phyloP scores from a whole-genome alignment of 2,797 vertebrate genomes.

The Limosa lapponica region DNA sequence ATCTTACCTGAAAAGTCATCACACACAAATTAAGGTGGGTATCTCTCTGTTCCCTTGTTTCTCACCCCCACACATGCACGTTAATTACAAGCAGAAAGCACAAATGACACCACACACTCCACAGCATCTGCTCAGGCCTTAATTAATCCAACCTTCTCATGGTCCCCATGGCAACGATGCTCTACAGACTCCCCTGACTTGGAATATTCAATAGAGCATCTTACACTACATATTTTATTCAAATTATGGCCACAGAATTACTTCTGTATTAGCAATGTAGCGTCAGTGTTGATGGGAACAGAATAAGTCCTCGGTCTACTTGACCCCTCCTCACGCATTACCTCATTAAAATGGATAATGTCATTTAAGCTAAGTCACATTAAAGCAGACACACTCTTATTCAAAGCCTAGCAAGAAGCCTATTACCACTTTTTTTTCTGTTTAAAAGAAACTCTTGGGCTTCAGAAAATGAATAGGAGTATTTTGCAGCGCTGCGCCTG shows the following conservation, averaged over 20 bases:
- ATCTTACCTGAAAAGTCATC: constrained; percentile 15
- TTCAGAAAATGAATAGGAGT: neutral
- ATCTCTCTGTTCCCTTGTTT: neutral
- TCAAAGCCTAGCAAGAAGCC: neutral
- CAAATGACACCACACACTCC: constrained; percentile 56
- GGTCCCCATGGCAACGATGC: constrained; percentile 71
- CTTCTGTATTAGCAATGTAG: constrained; percentile 13
- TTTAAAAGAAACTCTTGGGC: neutral
- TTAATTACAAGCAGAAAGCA: constrained; percentile 72
- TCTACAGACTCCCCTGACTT: constrained; percentile 47
- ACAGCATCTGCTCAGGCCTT: constrained; percentile 74
- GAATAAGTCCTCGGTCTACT: neutral
- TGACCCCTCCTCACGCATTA: constrained; percentile 28
- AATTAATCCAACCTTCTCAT: constrained; percentile 73
- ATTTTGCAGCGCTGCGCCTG: neutral
- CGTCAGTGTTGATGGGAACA: constrained; percentile 7
- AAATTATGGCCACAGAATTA: constrained; percentile 43
- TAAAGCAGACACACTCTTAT: neutral
- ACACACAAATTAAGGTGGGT: neutral
- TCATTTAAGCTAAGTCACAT: neutral
- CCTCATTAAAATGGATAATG: constrained; percentile 40
- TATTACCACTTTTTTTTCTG: neutral
- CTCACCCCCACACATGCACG: neutral
- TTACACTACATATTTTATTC: constrained; percentile 61
- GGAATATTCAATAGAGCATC: constrained; percentile 49